A percentile compares a stretch with the other conserved stretches of the same genome.
Conservation (phyloP, 2,113 vertebrate species). For the Syngnathoides biaculeatus region DNA sequence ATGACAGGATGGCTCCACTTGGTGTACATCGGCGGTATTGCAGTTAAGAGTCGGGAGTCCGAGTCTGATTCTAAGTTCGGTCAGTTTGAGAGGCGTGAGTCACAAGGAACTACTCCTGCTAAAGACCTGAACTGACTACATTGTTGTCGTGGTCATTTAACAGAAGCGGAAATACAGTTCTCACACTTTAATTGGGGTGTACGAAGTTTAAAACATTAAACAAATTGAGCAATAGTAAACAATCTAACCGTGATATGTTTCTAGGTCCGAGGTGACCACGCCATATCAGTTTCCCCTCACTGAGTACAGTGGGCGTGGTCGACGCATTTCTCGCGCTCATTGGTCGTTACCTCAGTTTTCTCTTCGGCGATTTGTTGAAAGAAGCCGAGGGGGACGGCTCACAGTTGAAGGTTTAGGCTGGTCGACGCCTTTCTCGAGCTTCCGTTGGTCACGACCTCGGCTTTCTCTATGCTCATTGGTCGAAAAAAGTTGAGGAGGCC, state of each 20-base stretch:
- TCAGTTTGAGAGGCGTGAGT: constrained; percentile 11
- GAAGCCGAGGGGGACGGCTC: not conserved
- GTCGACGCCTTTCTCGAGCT: constrained; percentile 5
- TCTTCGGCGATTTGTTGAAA: not conserved
- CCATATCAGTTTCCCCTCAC: no score
- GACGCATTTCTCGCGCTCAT: not conserved
- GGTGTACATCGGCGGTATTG: constrained; percentile 10
- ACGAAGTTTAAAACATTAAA: not conserved
- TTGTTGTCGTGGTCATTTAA: not conserved
- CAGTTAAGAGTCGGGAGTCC: not conserved
- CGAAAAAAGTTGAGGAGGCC: constrained; percentile 13
- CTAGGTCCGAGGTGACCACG: not conserved
- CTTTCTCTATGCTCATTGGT: constrained; percentile 32
- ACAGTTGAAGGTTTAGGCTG: not conserved
- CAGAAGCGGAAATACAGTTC: not conserved
- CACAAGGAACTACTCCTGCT: not conserved
- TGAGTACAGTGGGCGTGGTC: not conserved
- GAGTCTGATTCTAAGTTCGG: no score
- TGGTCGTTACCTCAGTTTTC: not conserved
- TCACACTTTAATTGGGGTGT: not conserved
- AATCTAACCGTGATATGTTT: not conserved
- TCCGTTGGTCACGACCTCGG: constrained; percentile 28
- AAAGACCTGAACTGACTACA: not conserved
- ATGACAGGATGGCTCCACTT: constrained; percentile 33
- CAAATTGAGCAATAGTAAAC: no score